These are phyloP conservation scores for Corella eumyota DNA, from an alignment of 23 tunicate species.

Conservation along the genomic window DNA sequence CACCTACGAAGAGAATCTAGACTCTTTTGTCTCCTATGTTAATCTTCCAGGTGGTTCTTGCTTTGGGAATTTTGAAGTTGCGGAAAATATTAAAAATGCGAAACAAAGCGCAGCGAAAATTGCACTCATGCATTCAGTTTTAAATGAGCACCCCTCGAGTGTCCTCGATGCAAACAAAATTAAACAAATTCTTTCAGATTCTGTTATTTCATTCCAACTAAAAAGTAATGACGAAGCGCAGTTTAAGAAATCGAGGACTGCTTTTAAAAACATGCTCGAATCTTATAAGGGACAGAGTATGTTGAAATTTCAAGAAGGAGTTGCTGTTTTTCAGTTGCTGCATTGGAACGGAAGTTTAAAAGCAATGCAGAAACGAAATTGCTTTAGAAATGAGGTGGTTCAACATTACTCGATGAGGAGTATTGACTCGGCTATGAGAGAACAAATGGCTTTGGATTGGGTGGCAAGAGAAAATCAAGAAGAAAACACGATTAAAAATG, in stretches of 20 bases:
- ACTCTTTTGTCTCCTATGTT: slow-evolving; percentile 49
- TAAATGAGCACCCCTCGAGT: slow-evolving; percentile 72
- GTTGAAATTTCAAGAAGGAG: slow-evolving; percentile 58
- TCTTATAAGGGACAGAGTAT: slow-evolving; percentile 37
- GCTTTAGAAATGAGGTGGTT: slow-evolving; percentile 47
- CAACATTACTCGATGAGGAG: slow-evolving; percentile 34
- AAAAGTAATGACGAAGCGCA: background rate
- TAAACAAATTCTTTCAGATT: slow-evolving; percentile 24
- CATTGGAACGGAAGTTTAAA: slow-evolving; percentile 82
- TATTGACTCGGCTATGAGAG: slow-evolving; percentile 38
- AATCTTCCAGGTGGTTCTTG: slow-evolving; percentile 80
- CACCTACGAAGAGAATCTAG: slow-evolving; percentile 9
- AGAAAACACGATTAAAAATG: slow-evolving; percentile 24
- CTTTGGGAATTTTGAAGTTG: slow-evolving; percentile 43
- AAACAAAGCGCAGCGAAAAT: slow-evolving; percentile 82
- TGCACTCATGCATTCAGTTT: slow-evolving; percentile 73
- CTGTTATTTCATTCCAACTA: slow-evolving; percentile 21
- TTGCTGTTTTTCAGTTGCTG: slow-evolving; percentile 73
- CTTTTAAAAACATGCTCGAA: slow-evolving; percentile 42
- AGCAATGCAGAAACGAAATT: slow-evolving; percentile 54
- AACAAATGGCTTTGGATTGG: slow-evolving; percentile 51
- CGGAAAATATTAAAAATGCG: slow-evolving; percentile 35
- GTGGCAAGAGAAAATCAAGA: slow-evolving; percentile 18
- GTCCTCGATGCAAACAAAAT: slow-evolving; percentile 21
- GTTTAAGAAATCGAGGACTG: slow-evolving; percentile 8